Conservation (phyloP, 2,113 vertebrate genomes). For the Prunella fulvescens region DNA sequence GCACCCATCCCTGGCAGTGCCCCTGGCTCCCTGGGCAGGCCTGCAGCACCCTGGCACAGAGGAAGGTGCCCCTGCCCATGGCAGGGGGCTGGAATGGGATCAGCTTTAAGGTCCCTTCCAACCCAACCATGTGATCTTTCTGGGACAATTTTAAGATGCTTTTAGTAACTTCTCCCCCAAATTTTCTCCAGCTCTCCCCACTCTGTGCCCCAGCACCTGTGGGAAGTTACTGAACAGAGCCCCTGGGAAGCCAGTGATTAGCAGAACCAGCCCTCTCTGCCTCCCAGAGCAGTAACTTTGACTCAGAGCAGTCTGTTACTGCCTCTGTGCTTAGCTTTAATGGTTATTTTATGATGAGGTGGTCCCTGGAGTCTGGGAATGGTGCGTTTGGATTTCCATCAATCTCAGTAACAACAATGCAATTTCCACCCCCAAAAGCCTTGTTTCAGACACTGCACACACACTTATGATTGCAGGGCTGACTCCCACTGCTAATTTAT, state of each 20-base stretch:
- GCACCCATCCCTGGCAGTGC: background rate
- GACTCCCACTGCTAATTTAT: background rate
- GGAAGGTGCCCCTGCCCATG: background rate
- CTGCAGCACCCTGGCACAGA: background rate
- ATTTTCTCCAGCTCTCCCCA: background rate
- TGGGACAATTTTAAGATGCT: background rate
- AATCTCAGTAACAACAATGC: background rate
- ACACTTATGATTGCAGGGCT: background rate
- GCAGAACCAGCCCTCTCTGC: background rate
- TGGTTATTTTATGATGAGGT: background rate
- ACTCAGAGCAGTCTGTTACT: background rate
- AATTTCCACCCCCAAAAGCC: background rate
- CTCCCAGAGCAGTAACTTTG: background rate
- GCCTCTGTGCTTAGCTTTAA: background rate
- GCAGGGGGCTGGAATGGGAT: background rate
- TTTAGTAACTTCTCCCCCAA: background rate
- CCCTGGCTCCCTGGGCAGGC: background rate
- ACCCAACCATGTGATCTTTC: background rate
- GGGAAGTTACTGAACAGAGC: rapidly evolving
- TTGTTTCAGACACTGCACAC: background rate
- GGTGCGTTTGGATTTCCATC: background rate
- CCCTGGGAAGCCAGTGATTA: background rate
- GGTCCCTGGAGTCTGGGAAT: background rate
- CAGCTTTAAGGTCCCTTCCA: background rate
- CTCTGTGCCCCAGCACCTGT: rapidly evolving